Evolutionary conservation across 2,113 vertebrate species (phyloP).

Genomic region (Micromys minutus): DNA sequence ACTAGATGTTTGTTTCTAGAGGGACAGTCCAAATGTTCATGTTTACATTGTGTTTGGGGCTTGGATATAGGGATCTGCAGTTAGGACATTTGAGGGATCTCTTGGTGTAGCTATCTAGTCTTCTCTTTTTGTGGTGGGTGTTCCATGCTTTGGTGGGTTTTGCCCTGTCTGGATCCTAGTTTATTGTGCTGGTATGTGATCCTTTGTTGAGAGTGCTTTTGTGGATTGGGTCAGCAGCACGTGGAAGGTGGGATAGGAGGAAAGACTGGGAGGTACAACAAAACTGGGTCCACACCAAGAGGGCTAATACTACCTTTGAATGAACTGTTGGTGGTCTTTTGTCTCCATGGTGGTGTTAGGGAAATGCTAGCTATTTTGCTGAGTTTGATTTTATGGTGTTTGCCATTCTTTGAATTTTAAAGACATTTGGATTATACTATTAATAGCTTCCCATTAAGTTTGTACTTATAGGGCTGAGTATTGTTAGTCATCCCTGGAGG

Average conservation of each 20-base stretch:
- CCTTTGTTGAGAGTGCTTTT: not conserved
- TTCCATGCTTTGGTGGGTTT: not conserved
- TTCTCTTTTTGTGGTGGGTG: not conserved
- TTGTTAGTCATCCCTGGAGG: not conserved
- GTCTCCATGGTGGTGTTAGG: not conserved
- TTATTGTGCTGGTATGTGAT: not conserved
- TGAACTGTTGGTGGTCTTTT: not conserved
- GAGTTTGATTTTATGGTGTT: not conserved
- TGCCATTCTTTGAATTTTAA: constrained; percentile 32
- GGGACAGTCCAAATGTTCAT: not conserved
- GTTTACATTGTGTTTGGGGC: not conserved
- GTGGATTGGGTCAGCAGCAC: not conserved
- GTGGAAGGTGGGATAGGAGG: not conserved
- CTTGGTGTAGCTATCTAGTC: not conserved
- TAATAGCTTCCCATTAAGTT: not conserved
- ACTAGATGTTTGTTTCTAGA: not conserved
- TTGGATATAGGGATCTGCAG: not conserved
- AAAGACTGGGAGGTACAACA: not conserved
- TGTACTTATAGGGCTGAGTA: not conserved
- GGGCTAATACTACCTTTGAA: not conserved
- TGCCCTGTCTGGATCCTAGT: not conserved
- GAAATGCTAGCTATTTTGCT: not conserved
- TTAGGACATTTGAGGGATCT: not conserved
- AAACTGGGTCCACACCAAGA: not conserved
- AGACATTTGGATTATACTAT: not conserved